Evolutionary conservation across 2,888 invertebrate genomes (phyloP), one percentile per base, ranked within the genome.

Genomic region (Drosophila incognita): DNA sequence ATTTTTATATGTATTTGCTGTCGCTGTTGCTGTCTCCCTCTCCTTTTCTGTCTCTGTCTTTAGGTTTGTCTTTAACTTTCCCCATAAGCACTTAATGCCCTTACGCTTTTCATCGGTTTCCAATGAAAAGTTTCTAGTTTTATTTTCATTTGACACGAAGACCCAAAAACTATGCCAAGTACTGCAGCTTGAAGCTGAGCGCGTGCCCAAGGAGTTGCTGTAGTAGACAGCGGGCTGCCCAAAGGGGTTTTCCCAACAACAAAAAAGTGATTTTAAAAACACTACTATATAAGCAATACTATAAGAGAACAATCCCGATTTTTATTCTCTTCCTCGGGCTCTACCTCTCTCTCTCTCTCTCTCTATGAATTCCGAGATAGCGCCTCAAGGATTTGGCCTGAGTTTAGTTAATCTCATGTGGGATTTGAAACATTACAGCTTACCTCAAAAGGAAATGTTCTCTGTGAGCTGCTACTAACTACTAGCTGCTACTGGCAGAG

Each of bases 41-140:
- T 4, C 6, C 7, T 24, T 51, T 48, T 27, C 42, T 52, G 31
- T 38, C 15, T 24, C 51, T 54, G 18, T 40, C 18, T 8, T 4
- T 21, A 27, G 38, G 49, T 33, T 38, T 57, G 35, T 31, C 33
- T 42, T 51, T 42, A 42, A 54, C 59, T 40, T 29, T 21, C 3
- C 18, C 35, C 29, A 48, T 15, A 35, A 21, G 6, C n/a, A 29
- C 15, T 49, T 29, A 51, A 31, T 54, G 31, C 33, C 36, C 13
- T 33, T 18, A 8, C 48, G 15, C 27, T 38, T 33, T 27, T 46
- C 35, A 42, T 67, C 29, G 52, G 46, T 71, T 75, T 77, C 61
- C 65, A 35, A 75, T 59, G 79, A 87, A 87, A 80, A 85, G 79
- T 85, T 82, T 85, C 74, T 42, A 69, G 76, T 70, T 76, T 77